Percentiles rank a stretch among this genome's conserved stretches.
Evolutionary conservation across 2,797 vertebrate genomes (phyloP).

Genomic region (Columba guinea): DNA sequence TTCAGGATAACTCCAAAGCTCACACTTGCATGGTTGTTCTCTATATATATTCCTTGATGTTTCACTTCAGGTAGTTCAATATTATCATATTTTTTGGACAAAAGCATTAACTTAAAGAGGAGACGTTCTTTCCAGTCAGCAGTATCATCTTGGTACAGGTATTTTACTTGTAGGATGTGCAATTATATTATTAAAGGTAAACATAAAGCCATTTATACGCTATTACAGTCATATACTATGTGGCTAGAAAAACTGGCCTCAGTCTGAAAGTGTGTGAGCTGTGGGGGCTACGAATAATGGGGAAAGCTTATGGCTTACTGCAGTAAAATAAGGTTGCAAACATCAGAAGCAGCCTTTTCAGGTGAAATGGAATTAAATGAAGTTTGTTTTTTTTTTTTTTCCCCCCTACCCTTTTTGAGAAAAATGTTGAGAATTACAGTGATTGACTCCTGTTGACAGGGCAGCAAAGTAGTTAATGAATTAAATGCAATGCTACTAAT

Average conservation of each 20-base stretch:
- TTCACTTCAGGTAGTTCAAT: neutral
- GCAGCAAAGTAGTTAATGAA: neutral
- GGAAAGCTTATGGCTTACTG: neutral
- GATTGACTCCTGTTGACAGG: neutral
- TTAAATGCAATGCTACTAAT: neutral
- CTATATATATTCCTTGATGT: neutral
- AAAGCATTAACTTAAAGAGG: neutral
- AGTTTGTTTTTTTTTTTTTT: neutral
- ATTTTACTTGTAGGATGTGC: neutral
- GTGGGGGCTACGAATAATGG: neutral
- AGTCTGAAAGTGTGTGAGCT: neutral
- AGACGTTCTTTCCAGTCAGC: neutral
- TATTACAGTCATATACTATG: accelerated
- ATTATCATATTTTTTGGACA: neutral
- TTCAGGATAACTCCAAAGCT: neutral
- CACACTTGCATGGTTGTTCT: neutral
- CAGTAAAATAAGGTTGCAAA: neutral
- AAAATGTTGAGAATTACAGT: neutral
- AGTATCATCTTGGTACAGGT: neutral
- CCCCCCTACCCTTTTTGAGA: neutral
- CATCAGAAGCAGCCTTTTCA: neutral
- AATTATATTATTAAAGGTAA: neutral
- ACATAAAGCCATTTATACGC: neutral
- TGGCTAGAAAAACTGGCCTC: neutral
- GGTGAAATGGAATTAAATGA: neutral